phyloP scores from a whole-genome alignment of 1,140 invertebrate species.

The Caenorhabditis brenneri region DNA sequence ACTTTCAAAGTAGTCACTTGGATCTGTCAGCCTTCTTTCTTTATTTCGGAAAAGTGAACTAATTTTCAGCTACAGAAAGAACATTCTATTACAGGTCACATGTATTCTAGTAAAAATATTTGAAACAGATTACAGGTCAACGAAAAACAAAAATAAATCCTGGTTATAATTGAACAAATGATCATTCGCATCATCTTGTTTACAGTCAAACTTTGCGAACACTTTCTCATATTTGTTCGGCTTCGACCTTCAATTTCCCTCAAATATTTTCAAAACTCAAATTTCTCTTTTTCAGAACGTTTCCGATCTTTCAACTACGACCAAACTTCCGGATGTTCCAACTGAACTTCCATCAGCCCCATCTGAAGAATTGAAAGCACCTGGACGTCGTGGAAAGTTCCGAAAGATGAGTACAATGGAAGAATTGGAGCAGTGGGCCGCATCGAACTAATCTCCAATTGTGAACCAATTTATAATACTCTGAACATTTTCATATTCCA shows the following conservation, averaged over 20 bases:
- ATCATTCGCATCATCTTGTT: neutral
- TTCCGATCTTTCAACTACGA: neutral
- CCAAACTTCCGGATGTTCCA: conserved; percentile 10
- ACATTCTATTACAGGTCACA: too few species aligned
- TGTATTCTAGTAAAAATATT: too few species aligned
- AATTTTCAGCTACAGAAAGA: too few species aligned
- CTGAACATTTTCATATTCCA: neutral
- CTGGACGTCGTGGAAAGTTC: conserved; percentile 11
- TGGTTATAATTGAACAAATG: neutral
- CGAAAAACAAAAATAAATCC: too few species aligned
- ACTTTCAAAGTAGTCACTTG: too few species aligned
- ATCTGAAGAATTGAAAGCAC: conserved; percentile 21
- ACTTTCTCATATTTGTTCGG: too few species aligned
- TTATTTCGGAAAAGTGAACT: too few species aligned
- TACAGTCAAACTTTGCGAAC: too few species aligned
- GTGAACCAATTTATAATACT: neutral
- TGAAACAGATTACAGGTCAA: too few species aligned
- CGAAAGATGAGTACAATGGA: conserved; percentile 42
- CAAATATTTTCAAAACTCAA: neutral
- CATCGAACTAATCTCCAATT: conserved; percentile 46
- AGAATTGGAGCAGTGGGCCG: conserved; percentile 54
- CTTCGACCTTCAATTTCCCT: neutral
- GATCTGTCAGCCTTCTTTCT: too few species aligned
- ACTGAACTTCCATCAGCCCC: conserved; percentile 32
- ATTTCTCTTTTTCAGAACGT: neutral